A percentile compares a stretch with the other conserved stretches of the same genome.
Conservation (phyloP, 2,797 vertebrate species). For the Tolypeutes matacus region DNA sequence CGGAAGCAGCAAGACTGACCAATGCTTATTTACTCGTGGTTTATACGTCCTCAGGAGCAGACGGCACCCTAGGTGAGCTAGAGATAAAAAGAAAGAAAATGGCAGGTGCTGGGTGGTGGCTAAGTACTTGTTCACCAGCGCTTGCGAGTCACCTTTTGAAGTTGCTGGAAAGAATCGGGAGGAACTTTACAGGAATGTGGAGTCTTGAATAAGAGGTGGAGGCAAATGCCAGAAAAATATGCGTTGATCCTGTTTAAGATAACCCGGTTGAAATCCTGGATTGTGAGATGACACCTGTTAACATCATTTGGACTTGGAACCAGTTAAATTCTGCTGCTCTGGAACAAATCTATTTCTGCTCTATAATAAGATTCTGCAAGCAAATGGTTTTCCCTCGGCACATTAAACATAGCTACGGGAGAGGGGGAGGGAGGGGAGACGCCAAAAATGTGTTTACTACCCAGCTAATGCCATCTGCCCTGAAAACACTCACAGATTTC, state of each 20-base stretch:
- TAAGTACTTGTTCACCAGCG: too few relatives aligned
- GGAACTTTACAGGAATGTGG: neutral
- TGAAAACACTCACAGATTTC: conserved; percentile 59
- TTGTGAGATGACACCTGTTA: conserved; percentile 66
- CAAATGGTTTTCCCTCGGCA: conserved; percentile 65
- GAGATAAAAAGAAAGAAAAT: neutral
- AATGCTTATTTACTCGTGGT: neutral
- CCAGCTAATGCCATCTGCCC: conserved; percentile 68
- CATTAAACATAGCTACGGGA: conserved; percentile 51
- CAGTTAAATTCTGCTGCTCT: conserved; percentile 65
- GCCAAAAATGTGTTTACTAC: conserved; percentile 77
- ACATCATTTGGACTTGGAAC: conserved; percentile 70
- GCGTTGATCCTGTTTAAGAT: conserved; percentile 60
- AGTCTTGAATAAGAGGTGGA: conserved; percentile 33
- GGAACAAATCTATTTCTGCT: conserved; percentile 72
- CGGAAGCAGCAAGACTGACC: neutral
- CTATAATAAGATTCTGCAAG: conserved; percentile 76
- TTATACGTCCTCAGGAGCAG: neutral
- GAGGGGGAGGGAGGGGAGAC: neutral
- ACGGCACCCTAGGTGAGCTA: neutral
- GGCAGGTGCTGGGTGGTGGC: neutral
- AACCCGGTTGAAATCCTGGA: conserved; percentile 55
- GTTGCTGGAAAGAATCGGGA: conserved; percentile 27
- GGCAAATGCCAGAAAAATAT: neutral
- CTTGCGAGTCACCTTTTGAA: neutral